Evolutionary conservation across 2,113 vertebrate genomes (phyloP).

Genomic region (Rutilus rutilus): DNA sequence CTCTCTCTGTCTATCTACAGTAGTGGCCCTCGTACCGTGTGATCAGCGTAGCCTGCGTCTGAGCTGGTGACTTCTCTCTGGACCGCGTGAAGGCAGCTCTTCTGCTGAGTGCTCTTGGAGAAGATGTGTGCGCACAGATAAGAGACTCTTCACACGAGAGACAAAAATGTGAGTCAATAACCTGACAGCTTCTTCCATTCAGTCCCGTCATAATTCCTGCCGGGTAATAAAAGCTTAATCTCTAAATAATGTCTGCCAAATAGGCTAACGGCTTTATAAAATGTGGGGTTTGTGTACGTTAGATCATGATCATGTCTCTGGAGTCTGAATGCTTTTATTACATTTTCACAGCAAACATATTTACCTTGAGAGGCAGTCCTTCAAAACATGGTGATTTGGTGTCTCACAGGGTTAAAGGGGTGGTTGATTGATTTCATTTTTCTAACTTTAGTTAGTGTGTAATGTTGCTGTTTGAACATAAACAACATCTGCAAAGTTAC

Average conservation of each 20-base stretch:
- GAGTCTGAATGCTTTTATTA: neutral
- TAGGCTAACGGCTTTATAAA: neutral
- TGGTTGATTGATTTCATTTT: no score
- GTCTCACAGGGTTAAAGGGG: neutral
- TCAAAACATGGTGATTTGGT: neutral
- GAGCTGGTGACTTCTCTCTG: constrained; percentile 25
- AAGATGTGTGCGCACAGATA: constrained; percentile 52
- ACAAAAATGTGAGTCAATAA: constrained; percentile 54
- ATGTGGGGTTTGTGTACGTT: neutral
- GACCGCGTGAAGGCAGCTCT: constrained; percentile 37
- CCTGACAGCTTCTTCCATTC: neutral
- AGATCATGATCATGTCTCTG: constrained; percentile 3
- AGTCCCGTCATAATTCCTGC: neutral
- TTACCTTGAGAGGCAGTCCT: neutral
- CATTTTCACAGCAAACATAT: neutral
- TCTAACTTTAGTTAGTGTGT: no score
- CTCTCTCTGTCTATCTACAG: neutral
- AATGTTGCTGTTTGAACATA: no score
- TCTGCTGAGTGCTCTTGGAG: constrained; percentile 43
- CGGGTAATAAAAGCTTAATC: neutral
- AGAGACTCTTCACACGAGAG: constrained; percentile 47
- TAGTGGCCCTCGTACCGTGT: constrained; percentile 7
- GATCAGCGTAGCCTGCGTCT: neutral
- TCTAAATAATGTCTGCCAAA: neutral
- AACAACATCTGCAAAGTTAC: no score